A percentile compares a stretch with the other conserved stretches of the same genome.
Conservation (phyloP, 2,113 vertebrate species). For the Podarcis muralis region DNA sequence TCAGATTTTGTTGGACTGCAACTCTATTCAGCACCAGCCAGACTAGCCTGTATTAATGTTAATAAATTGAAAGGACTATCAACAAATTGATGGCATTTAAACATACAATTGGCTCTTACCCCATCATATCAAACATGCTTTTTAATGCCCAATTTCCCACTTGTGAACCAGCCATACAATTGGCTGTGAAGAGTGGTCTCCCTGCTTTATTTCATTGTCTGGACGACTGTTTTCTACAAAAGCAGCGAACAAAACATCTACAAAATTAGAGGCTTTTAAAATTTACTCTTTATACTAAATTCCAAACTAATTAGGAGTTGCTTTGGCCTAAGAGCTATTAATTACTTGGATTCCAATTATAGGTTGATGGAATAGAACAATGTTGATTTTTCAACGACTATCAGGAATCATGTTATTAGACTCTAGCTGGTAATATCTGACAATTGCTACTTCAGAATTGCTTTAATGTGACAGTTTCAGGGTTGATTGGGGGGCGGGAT, state of each 20-base stretch:
- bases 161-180: not conserved
- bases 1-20: not conserved
- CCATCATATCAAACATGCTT: no score
- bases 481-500: no score
- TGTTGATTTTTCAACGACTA: constrained; percentile 18
- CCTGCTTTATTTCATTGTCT: constrained; percentile 6
- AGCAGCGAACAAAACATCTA: constrained; percentile 3
- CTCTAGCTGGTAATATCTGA: constrained; percentile 13
- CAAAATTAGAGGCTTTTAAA: constrained; percentile 6
- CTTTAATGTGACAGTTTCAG: constrained; percentile 26
- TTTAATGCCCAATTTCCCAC: not conserved
- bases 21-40: no score
- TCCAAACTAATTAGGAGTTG: constrained; percentile 47
- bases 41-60: not conserved
- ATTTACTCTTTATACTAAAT: not conserved
- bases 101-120: not conserved
- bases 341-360: constrained; percentile 49
- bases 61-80: not conserved
- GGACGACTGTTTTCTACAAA: constrained; percentile 28
- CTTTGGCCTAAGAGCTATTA: constrained; percentile 47
- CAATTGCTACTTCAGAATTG: constrained; percentile 24
- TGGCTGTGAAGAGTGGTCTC: not conserved
- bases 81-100: not conserved
- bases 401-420: not conserved
- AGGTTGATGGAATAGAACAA: constrained; percentile 38